These are phyloP conservation scores for Prunella fulvescens DNA, from an alignment of 2,113 vertebrate genomes.

Conservation along the genomic window DNA sequence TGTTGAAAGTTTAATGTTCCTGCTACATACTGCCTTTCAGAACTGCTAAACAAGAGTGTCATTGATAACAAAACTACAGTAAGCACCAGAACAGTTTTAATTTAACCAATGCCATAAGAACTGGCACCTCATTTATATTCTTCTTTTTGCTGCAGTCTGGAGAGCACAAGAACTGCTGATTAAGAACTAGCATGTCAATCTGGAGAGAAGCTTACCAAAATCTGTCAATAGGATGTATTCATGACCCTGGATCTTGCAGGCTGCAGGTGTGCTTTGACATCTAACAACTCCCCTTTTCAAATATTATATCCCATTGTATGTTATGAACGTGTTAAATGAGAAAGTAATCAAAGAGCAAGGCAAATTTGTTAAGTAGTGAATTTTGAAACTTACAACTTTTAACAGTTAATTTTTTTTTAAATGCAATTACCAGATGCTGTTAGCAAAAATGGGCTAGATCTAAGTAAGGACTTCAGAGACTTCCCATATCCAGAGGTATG, in stretches of 20 bases:
- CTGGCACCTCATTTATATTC: neutral
- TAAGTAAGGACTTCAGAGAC: conserved; percentile 48
- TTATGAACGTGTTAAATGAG: neutral
- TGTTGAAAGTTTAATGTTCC: conserved; percentile 36
- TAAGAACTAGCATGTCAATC: neutral
- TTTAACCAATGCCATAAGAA: neutral
- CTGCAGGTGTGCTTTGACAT: neutral
- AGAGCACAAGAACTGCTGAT: neutral
- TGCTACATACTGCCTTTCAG: conserved; percentile 40
- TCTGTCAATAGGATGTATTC: neutral
- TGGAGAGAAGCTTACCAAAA: neutral
- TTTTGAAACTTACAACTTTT: neutral
- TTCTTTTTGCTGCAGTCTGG: neutral
- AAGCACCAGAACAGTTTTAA: conserved; percentile 26
- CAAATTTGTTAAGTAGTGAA: neutral
- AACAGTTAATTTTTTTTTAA: neutral
- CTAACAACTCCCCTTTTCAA: neutral
- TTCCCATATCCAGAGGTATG: neutral
- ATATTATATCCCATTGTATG: neutral
- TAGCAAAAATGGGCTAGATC: conserved; percentile 31
- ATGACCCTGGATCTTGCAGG: conserved; percentile 11
- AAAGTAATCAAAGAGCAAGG: neutral
- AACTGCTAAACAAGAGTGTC: neutral
- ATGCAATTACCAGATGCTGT: neutral
- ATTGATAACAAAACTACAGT: neutral